Base-by-base conservation (phyloP, 2,797 vertebrate genomes). In the Mustela erminea region DNA sequence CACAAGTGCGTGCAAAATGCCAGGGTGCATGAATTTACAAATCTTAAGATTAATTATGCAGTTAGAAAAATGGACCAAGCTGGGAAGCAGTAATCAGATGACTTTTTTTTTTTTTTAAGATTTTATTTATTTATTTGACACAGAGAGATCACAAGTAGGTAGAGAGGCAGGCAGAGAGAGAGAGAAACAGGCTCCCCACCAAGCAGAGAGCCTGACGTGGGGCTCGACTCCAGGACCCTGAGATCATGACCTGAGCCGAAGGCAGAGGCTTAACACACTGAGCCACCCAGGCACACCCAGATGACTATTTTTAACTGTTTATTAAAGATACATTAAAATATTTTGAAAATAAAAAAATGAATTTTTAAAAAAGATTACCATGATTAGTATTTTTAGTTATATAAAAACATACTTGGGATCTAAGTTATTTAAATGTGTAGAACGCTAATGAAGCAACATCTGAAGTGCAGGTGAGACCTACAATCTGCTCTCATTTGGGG, bases 391-490 rank as follows among this genome's bases (percentile, higher is more conserved):
- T 87, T 96, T 78, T 87, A 74, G 17, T 96, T 77, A 32, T 0
- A 60, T 15, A 43, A 56, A 85, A 77, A 15, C 4, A 54, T 35
- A 64, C 17, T 46, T 38, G 62, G 21, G 4, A 56, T 85, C 23
- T 82, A 43, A 43, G 8, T 84, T 92, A 83, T 89, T 84, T 90
- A 95, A 96, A 83, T 74, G 66, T 85, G 93, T 87, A 74, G 92
- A 93, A 60, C 0, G 11, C 32, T 49, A 89, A 94, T 93, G 75
- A 94, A 91, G 86, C 32, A 97, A 83, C 62, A 97, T 93, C 56
- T 74, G 32, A 90, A 97, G 83, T 83, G 54, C 58, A 72, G 15
- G 97, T 97, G 96, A 98, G 86, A 98, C 95, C 95, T 94, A 56
- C 95, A 98, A 86, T 43, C 13, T 96, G 75, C 91, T 96, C 32